These are phyloP conservation scores for Helogale parvula DNA, from an alignment of 2,113 vertebrate genomes.

Conservation along the genomic window DNA sequence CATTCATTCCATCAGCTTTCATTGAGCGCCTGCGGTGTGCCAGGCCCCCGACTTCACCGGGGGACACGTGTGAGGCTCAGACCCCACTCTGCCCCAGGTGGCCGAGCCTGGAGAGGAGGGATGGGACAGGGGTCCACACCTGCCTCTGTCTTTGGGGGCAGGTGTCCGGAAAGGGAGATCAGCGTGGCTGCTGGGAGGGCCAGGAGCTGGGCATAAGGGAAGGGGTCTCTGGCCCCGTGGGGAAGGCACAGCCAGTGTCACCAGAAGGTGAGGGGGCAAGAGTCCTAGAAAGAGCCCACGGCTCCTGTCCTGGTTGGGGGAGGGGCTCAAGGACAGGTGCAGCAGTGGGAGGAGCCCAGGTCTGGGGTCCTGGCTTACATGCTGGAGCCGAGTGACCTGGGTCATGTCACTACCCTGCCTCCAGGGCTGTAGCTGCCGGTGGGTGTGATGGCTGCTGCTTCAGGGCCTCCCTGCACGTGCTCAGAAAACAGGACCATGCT, in stretches of 20 bases:
- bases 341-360: not conserved
- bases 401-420: not conserved
- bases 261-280: not conserved
- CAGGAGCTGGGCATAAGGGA: not conserved
- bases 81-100: not conserved
- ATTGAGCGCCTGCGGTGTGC: rapidly evolving
- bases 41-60: not conserved
- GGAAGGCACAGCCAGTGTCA: not conserved
- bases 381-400: not conserved
- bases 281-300: not conserved
- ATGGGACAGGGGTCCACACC: rapidly evolving
- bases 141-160: not conserved
- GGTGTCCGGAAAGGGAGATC: not conserved
- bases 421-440: not conserved
- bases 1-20: not conserved
- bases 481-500: not conserved
- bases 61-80: not conserved
- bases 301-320: too few relatives aligned
- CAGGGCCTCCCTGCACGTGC: not conserved
- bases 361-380: not conserved
- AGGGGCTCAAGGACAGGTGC: not conserved
- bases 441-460: too few relatives aligned
- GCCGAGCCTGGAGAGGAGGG: not conserved
- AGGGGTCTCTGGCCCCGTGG: not conserved
- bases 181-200: not conserved